Evolutionary conservation across 2,797 vertebrate species (phyloP).

Genomic region (Buceros bicornis): DNA sequence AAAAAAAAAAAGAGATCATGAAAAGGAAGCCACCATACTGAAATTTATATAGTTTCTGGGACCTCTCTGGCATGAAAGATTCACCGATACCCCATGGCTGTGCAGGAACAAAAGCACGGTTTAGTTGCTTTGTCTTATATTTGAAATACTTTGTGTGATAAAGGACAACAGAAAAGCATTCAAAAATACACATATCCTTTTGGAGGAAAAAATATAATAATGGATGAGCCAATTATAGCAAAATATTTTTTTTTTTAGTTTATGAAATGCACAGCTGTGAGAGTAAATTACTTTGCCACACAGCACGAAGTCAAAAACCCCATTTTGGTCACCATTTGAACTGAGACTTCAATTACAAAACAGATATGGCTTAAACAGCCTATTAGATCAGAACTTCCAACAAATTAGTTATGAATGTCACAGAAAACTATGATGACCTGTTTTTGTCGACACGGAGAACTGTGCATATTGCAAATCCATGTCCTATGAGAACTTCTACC

Average conservation of each 20-base stretch:
- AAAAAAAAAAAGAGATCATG: background rate
- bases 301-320: background rate
- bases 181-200: background rate
- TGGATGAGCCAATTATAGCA: background rate
- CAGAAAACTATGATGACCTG: constrained; percentile 33
- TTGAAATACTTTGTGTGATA: background rate
- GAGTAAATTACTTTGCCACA: background rate
- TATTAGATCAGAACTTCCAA: constrained; percentile 14
- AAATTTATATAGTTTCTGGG: background rate
- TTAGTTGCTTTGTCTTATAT: background rate
- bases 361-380: background rate
- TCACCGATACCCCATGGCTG: background rate
- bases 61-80: background rate
- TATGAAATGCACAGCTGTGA: constrained; percentile 24
- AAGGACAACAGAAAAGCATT: background rate
- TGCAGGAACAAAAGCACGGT: background rate
- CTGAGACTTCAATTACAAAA: constrained; percentile 36
- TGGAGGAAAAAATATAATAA: background rate
- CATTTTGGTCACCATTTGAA: constrained; percentile 3
- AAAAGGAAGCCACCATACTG: background rate
- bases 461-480: constrained; percentile 52
- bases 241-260: constrained; percentile 8
- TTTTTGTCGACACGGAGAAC: constrained; percentile 39
- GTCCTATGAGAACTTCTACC: background rate
- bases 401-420: constrained; percentile 52